Conservation (phyloP, 1,140 invertebrate species). For the Episyrphus balteatus region DNA sequence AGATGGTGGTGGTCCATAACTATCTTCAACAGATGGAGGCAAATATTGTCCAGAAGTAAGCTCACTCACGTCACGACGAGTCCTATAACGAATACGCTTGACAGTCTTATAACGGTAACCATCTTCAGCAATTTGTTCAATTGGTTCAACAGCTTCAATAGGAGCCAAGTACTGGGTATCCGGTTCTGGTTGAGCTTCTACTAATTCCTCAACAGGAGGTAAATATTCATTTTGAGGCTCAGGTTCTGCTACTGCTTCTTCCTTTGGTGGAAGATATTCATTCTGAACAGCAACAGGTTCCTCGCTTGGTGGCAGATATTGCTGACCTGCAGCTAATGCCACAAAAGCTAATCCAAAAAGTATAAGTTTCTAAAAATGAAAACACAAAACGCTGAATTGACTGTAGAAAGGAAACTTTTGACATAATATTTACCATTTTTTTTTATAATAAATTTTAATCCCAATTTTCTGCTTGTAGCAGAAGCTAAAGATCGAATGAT, state of each 20-base stretch:
- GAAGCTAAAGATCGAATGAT: too few relatives aligned
- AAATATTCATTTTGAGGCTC: neutral
- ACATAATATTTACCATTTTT: too few relatives aligned
- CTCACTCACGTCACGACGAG: neutral
- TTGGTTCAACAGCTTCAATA: neutral
- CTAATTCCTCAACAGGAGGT: neutral
- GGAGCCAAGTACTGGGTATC: neutral
- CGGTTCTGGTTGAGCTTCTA: neutral
- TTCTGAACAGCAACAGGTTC: too few relatives aligned
- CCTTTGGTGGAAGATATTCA: too few relatives aligned
- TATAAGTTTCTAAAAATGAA: too few relatives aligned
- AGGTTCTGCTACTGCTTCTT: neutral
- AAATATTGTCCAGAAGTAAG: neutral
- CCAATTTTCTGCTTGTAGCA: too few relatives aligned
- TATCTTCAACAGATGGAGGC: neutral
- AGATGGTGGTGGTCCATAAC: neutral
- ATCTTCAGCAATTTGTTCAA: neutral
- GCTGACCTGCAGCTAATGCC: too few relatives aligned
- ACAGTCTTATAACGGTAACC: neutral
- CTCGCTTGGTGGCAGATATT: too few relatives aligned
- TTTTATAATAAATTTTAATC: too few relatives aligned
- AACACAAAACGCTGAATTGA: too few relatives aligned
- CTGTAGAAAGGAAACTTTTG: too few relatives aligned
- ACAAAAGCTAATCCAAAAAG: too few relatives aligned
- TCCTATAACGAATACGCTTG: neutral